A percentile compares a stretch with the other conserved stretches of the same genome.
phyloP scores from a whole-genome alignment of 1,140 invertebrate species.

The Hesperophylax magnus region DNA sequence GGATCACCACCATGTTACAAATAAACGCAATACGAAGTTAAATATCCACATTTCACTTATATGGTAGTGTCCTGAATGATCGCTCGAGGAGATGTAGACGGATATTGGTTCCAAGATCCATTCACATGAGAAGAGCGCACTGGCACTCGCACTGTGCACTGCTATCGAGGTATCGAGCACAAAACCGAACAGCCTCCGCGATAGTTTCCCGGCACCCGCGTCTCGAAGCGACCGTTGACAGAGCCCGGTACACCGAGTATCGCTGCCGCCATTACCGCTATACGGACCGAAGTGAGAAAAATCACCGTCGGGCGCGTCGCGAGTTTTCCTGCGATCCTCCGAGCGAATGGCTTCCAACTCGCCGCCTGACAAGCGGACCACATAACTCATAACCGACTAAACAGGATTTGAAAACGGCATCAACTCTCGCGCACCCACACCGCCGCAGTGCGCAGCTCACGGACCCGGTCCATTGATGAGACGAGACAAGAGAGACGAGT shows the following conservation, averaged over 20 bases:
- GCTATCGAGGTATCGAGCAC: no score
- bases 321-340: conserved; percentile 2
- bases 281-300: neutral
- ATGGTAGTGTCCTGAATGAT: no score
- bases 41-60: no score
- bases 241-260: neutral
- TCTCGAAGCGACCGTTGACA: neutral
- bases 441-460: neutral
- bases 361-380: conserved; percentile 35
- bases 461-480: conserved; percentile 20
- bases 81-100: no score
- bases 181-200: neutral
- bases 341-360: conserved; percentile 31
- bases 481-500: no score
- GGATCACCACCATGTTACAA: no score
- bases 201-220: neutral
- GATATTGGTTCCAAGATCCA: no score
- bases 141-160: no score
- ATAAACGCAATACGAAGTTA: no score
- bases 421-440: conserved; percentile 18
- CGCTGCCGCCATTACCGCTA: neutral
- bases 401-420: conserved; percentile 49
- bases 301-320: neutral
- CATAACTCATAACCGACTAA: conserved; percentile 51
- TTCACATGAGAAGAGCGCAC: no score